Base-by-base conservation (phyloP, 2,113 vertebrate genomes). In the Alouatta palliata region DNA sequence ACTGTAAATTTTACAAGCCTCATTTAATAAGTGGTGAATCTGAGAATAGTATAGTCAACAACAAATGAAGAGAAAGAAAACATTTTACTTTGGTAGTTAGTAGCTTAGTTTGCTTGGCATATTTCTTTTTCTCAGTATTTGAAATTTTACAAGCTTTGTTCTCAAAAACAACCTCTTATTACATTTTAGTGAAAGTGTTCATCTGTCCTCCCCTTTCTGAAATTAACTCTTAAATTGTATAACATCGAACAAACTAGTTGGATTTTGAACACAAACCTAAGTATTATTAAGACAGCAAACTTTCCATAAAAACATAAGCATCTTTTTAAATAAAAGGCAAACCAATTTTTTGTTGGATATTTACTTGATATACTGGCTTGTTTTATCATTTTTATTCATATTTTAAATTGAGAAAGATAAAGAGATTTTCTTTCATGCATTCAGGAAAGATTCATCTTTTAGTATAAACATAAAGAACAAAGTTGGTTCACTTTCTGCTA, bases 321-420 rank as follows among this genome's bases (percentile, higher is more conserved):
- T 83, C 56, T 77, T 86, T 97, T 90, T 47, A 92, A 94, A 80
- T 89, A 89, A 76, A 94, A 94, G 13, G 20, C 56, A 87, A 95
- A 70, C 21, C 81, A 82, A 58, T 79, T 93, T 86, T 87, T 64
- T 6, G 8, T 73, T 87, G 37, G 58, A 23, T 21, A 71, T 64
- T 96, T 90, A 43, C 25, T 58, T 85, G 14, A 32, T 80, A 56
- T 61, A 14, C 68, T 96, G n/a, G 13, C 64, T 86, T 92, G 9
- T 90, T 93, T 89, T 87, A 87, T 40, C 23, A 58, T 85, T 88
- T 77, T 83, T 68, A 43, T 77, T 64, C 13, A 5, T 71, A 37
- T 30, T 25, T 93, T 77, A 82, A 30, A 58, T 27, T 56, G 43
- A 49, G 80, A 90, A 66, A 80, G 61, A 43, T 43, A 75, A 30